Evolutionary conservation across 2,888 invertebrate genomes (phyloP).

Genomic region (Hypolimnas misippus): DNA sequence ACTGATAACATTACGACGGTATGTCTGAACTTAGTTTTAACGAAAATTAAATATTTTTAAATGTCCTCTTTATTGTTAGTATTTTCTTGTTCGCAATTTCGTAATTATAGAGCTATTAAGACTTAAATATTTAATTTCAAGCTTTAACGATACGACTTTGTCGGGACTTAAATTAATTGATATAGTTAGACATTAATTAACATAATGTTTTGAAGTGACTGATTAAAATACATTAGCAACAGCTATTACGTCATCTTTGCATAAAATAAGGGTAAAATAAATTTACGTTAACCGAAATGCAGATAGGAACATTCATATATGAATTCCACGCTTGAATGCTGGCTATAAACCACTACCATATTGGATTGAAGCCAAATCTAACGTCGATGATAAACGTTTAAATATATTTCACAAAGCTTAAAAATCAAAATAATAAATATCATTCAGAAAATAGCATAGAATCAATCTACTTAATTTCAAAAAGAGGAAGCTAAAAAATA

Average conservation of each 20-base stretch:
- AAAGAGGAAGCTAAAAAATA: neutral
- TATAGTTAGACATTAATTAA: too few relatives aligned
- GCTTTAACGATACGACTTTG: too few relatives aligned
- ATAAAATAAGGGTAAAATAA: slow-evolving; percentile 11
- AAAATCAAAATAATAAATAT: slow-evolving; percentile 16
- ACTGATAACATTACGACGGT: slow-evolving; percentile 1
- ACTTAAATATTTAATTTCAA: too few relatives aligned
- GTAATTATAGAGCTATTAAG: too few relatives aligned
- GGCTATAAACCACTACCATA: slow-evolving; percentile 24
- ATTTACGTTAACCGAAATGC: slow-evolving; percentile 18
- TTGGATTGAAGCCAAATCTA: slow-evolving; percentile 28
- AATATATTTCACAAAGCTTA: slow-evolving; percentile 19
- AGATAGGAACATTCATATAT: slow-evolving; percentile 31
- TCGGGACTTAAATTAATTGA: too few relatives aligned
- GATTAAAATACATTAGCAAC: neutral
- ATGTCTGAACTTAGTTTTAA: neutral
- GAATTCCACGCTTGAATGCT: slow-evolving; percentile 29
- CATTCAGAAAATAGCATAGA: slow-evolving; percentile 2
- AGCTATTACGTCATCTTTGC: neutral
- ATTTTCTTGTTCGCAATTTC: too few relatives aligned
- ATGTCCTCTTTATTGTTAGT: neutral
- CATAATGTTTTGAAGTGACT: too few relatives aligned
- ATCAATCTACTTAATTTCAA: neutral
- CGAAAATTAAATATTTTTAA: neutral
- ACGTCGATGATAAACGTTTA: slow-evolving; percentile 21